Evolutionary conservation across 2,797 vertebrate genomes (phyloP).

Genomic region (Discoglossus pictus): DNA sequence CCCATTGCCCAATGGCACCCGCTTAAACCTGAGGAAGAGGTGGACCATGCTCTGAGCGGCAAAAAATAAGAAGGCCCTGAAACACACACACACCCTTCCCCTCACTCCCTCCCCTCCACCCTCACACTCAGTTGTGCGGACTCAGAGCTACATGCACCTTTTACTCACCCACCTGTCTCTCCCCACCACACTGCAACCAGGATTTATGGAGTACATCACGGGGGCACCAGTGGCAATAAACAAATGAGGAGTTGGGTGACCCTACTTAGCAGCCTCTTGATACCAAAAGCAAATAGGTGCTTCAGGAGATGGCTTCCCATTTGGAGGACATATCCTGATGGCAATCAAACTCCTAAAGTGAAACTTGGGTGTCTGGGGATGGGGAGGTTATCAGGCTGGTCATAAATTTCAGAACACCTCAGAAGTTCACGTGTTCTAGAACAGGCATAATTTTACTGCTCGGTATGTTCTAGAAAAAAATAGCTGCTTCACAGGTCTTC

Average conservation of each 20-base stretch:
- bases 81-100: neutral
- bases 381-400: neutral
- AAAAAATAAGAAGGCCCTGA: conserved; percentile 80
- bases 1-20: conserved; percentile 98
- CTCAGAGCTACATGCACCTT: conserved; percentile 36
- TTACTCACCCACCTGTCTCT: conserved; percentile 27
- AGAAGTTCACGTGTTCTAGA: neutral
- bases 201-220: conserved; percentile 22
- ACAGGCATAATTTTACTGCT: neutral
- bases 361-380: neutral
- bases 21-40: conserved; percentile 94
- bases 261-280: neutral
- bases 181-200: conserved; percentile 21
- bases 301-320: neutral
- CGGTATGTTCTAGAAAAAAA: neutral
- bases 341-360: neutral
- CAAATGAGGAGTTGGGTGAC: neutral
- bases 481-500: conserved; percentile 14
- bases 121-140: conserved; percentile 49
- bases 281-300: neutral
- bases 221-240: conserved; percentile 4
- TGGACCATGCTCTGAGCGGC: conserved; percentile 87
- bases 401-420: neutral
- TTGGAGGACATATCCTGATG: neutral
- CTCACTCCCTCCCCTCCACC: neutral